Evolutionary conservation across 2,113 vertebrate species (phyloP), one percentile per base, ranked within the genome.

Genomic region (Thinocorus orbignyianus): DNA sequence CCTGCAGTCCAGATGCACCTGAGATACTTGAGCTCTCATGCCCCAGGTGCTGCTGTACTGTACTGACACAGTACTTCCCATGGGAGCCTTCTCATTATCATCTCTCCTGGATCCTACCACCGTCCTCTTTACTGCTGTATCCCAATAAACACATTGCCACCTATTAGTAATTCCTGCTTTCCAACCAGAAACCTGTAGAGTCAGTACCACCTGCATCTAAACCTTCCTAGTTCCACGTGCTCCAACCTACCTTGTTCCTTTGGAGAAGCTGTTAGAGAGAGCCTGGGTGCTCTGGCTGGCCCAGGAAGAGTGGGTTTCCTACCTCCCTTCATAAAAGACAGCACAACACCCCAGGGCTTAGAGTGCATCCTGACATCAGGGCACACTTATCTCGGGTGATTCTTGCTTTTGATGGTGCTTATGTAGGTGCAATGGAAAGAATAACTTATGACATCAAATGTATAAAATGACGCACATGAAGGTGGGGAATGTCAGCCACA

Each of bases 61-160:
- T 18, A 20, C 39, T 55, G 33, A 14, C 11, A 31, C 9, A 14
- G 57, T 33, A n/a, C 17, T 37, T 55, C 22, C 9, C 37, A 48
- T 30, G 1, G 4, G 18, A 33, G 6, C 30, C 18, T 71, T 81
- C 52, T 79, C 3, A 1, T 19, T 81, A 3, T 30, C 0, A 0
- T 49, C 25, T 79, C 51, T 22, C n/a, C 13, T 1, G 1, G 30
- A 13, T 7, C 42, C 17, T 8, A 2, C 28, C 11, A 1, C 28
- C 9, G 4, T 31, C 11, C 54, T 72, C 11, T 41, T 51, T 85
- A 30, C 33, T 85, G 37, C 71, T 82, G 51, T 79, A 31, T 15
- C 44, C 35, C 22, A 76, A 7, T 28, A 82, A 93, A 76, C 15
- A n/a, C 7, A 24, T 62, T 11, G 26, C 42, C 16, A 4, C 22